Evolutionary conservation across 2,888 invertebrate genomes (phyloP).

Genomic region (Andrena chrysosceles): DNA sequence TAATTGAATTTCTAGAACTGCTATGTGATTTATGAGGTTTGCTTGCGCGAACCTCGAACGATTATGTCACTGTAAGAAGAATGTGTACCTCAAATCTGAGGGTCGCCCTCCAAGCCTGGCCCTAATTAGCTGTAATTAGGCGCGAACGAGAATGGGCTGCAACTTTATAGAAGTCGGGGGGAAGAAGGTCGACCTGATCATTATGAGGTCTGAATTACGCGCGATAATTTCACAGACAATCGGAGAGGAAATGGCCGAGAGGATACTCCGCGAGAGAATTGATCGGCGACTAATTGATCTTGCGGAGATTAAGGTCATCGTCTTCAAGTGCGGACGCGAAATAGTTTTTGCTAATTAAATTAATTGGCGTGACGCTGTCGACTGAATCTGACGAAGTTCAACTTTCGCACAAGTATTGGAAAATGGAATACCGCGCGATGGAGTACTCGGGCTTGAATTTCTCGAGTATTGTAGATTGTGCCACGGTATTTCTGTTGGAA

Average conservation of each 20-base stretch:
- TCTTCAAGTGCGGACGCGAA: conserved; percentile 49
- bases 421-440: conserved; percentile 9
- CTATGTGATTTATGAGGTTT: no score
- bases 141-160: conserved; percentile 58
- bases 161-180: conserved; percentile 67
- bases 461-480: no score
- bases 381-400: conserved; percentile 15
- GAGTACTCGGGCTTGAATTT: not conserved
- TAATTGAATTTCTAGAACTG: no score
- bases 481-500: not conserved
- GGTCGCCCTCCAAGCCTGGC: conserved; percentile 48
- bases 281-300: conserved; percentile 71
- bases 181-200: conserved; percentile 67
- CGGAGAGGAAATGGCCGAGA: conserved; percentile 68
- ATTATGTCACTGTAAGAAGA: conserved; percentile 17
- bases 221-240: conserved; percentile 79
- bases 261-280: conserved; percentile 67
- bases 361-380: conserved; percentile 46
- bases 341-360: conserved; percentile 61
- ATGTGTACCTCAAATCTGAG: conserved; percentile 18
- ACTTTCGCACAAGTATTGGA: conserved; percentile 17
- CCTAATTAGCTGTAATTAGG: conserved; percentile 70
- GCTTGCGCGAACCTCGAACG: not conserved
- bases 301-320: conserved; percentile 67
- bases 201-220: conserved; percentile 73